Evolutionary conservation across 2,797 vertebrate species (phyloP).

Genomic region (Megaceryle alcyon): DNA sequence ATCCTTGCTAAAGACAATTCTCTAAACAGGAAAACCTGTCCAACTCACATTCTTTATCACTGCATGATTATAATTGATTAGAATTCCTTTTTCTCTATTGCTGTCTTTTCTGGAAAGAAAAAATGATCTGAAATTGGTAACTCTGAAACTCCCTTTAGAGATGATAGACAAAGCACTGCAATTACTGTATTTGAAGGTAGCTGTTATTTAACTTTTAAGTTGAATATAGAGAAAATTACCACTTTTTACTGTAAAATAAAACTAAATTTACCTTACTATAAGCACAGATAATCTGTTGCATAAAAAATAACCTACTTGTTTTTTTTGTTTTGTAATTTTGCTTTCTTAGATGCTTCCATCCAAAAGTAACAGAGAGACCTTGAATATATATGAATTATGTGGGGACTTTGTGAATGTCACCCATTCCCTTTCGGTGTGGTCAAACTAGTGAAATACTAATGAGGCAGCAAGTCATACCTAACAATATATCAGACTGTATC

Average conservation of each 20-base stretch:
- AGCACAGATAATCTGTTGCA: not conserved
- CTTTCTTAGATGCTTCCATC: not conserved
- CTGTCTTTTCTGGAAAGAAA: not conserved
- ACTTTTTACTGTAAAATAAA: not conserved
- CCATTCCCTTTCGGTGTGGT: constrained; percentile 1
- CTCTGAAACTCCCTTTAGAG: not conserved
- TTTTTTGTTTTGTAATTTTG: constrained; percentile 1
- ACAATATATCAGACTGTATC: not conserved
- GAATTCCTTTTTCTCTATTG: not conserved
- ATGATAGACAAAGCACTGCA: not conserved
- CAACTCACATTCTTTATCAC: not conserved
- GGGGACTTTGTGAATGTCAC: not conserved
- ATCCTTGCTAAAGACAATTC: not conserved
- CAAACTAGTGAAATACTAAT: constrained; percentile 36
- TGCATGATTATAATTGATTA: not conserved
- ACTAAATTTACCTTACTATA: not conserved
- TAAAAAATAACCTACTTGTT: not conserved
- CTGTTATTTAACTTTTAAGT: not conserved
- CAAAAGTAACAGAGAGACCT: not conserved
- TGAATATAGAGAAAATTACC: not conserved
- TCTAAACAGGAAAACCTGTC: not conserved
- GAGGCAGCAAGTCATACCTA: constrained; percentile 26
- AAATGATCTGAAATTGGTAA: not conserved
- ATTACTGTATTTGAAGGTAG: not conserved
- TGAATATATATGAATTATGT: not conserved